phyloP scores from a whole-genome alignment of 2,888 invertebrate genomes.

The Lithophane socia region DNA sequence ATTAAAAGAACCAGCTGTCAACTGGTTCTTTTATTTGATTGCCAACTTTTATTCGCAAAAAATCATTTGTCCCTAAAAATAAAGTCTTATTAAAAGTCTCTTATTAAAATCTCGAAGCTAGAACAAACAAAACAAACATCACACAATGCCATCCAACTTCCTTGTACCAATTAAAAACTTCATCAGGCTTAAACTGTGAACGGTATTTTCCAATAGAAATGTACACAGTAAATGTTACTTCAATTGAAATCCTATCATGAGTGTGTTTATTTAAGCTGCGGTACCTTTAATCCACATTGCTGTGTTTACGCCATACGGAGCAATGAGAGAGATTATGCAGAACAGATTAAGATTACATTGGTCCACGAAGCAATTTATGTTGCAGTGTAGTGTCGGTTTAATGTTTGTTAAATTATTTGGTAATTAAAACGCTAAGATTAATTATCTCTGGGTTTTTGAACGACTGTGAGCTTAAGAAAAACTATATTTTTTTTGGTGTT shows the following conservation, averaged over 20 bases:
- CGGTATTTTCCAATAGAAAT: conserved; percentile 61
- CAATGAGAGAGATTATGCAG: conserved; percentile 58
- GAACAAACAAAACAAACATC: conserved; percentile 57
- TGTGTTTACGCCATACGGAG: conserved; percentile 61
- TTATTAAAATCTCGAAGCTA: conserved; percentile 32
- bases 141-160: conserved; percentile 39
- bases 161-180: conserved; percentile 65
- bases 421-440: neutral
- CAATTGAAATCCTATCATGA: conserved; percentile 68
- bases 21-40: too few species aligned
- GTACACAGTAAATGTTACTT: conserved; percentile 60
- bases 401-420: neutral
- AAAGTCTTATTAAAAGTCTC: neutral
- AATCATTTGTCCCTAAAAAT: too few species aligned
- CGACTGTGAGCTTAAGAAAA: neutral
- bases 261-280: conserved; percentile 65
- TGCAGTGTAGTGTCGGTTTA: conserved; percentile 15
- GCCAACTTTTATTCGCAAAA: neutral
- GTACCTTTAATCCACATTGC: conserved; percentile 59
- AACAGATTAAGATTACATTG: conserved; percentile 58
- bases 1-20: neutral
- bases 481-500: too few species aligned
- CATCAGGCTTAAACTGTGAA: conserved; percentile 60
- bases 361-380: conserved; percentile 46
- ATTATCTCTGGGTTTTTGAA: neutral